Evolutionary conservation across 2,888 invertebrate genomes (phyloP).

Genomic region (Tenthredo amoena): DNA sequence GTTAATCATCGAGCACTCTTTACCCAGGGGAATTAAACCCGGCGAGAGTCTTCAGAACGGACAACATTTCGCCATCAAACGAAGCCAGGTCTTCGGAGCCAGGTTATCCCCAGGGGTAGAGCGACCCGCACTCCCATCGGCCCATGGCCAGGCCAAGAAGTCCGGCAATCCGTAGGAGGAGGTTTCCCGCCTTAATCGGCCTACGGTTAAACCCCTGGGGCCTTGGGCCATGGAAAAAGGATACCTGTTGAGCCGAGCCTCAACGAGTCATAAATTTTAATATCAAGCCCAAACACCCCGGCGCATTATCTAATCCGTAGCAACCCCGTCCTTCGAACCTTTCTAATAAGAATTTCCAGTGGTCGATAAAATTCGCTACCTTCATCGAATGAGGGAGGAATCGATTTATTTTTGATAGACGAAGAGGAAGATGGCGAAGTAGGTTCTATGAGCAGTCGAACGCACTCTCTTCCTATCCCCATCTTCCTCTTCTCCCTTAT

Average conservation of each 20-base stretch:
- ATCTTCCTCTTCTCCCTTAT: neutral
- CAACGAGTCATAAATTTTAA: constrained; percentile 48
- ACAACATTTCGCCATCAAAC: constrained; percentile 35
- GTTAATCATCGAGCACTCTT: constrained; percentile 23
- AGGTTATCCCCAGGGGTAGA: constrained; percentile 11
- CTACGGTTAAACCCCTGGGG: constrained; percentile 33
- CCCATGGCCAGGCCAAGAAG: neutral
- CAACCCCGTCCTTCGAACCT: neutral
- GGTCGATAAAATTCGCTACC: neutral
- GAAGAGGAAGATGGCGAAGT: neutral
- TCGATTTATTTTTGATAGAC: neutral
- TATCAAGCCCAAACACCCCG: constrained; percentile 41
- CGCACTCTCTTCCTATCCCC: neutral
- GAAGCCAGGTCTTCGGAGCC: neutral
- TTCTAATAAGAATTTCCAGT: neutral
- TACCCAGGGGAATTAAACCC: neutral
- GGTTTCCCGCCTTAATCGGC: constrained; percentile 43
- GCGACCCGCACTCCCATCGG: neutral
- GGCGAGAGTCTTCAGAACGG: neutral
- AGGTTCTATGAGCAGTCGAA: neutral
- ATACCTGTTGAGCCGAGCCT: constrained; percentile 42
- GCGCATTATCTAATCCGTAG: constrained; percentile 21
- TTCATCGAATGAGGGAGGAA: neutral
- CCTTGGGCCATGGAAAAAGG: constrained; percentile 33
- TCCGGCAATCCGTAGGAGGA: constrained; percentile 16